Conservation (phyloP, 2,888 invertebrate genomes). For the Podabrus alpinus region DNA sequence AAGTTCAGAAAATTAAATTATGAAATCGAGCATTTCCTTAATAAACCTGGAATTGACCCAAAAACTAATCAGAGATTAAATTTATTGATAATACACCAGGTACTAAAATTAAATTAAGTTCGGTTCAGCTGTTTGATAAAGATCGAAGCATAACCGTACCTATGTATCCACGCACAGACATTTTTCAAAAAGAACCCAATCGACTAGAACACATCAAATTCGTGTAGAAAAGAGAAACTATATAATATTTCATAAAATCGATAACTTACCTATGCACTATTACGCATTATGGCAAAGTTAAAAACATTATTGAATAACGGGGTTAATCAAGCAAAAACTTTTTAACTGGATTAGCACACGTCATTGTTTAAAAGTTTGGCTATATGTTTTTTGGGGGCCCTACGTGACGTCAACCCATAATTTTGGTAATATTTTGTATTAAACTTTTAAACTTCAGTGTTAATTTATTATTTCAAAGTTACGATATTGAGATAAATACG, state of each 20-base stretch:
- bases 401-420: not conserved
- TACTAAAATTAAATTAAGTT: no score
- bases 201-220: not conserved
- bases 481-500: not conserved
- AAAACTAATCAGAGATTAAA: no score
- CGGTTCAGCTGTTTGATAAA: no score
- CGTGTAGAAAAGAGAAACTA: not conserved
- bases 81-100: no score
- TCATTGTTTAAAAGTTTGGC: not conserved
- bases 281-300: not conserved
- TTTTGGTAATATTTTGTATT: not conserved
- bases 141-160: no score
- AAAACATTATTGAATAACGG: not conserved
- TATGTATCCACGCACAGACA: not conserved
- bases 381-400: not conserved
- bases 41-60: no score
- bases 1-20: no score
- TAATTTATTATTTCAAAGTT: not conserved
- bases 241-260: not conserved
- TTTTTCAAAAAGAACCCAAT: not conserved
- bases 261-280: not conserved
- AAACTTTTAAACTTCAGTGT: not conserved
- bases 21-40: no score
- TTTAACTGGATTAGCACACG: not conserved
- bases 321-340: not conserved